These are phyloP conservation scores for Thamnaconus septentrionalis DNA, from an alignment of 2,113 vertebrate species.

Conservation along the genomic window DNA sequence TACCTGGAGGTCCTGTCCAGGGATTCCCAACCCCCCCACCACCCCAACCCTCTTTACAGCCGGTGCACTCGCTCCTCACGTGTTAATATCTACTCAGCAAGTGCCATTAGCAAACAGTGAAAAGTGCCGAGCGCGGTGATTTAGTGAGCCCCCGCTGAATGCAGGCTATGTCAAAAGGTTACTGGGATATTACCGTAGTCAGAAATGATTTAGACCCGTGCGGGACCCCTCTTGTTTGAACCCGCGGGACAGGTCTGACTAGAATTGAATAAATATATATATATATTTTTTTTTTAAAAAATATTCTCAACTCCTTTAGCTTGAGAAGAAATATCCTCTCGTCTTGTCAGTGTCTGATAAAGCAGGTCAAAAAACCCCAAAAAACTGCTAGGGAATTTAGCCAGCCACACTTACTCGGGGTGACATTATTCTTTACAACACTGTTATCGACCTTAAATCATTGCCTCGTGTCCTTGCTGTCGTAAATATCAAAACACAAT, in stretches of 20 bases:
- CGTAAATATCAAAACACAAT: too few relatives aligned
- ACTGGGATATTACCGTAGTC: conserved; percentile 30
- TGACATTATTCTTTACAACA: too few relatives aligned
- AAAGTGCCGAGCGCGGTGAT: conserved; percentile 58
- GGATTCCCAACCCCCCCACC: conserved; percentile 60
- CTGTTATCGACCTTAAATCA: too few relatives aligned
- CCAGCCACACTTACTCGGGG: too few relatives aligned
- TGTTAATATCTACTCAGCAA: conserved; percentile 74
- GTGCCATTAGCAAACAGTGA: conserved; percentile 66
- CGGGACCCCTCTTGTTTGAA: conserved; percentile 16
- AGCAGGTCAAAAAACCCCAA: not conserved
- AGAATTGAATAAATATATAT: not conserved
- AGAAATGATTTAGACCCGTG: conserved; percentile 40
- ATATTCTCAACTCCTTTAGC: not conserved
- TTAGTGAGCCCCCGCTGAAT: conserved; percentile 31
- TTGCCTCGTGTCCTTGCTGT: too few relatives aligned
- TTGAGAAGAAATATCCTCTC: not conserved
- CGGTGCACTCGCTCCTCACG: conserved; percentile 43
- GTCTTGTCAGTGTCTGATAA: not conserved
- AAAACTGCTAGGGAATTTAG: too few relatives aligned
- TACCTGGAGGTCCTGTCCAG: conserved; percentile 60
- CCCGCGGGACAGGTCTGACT: not conserved
- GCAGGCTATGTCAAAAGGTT: conserved; percentile 34
- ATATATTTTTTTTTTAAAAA: not conserved
- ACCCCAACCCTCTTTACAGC: conserved; percentile 20